phyloP scores from a whole-genome alignment of 1,140 invertebrate species.

The Hylaeus anthracinus region DNA sequence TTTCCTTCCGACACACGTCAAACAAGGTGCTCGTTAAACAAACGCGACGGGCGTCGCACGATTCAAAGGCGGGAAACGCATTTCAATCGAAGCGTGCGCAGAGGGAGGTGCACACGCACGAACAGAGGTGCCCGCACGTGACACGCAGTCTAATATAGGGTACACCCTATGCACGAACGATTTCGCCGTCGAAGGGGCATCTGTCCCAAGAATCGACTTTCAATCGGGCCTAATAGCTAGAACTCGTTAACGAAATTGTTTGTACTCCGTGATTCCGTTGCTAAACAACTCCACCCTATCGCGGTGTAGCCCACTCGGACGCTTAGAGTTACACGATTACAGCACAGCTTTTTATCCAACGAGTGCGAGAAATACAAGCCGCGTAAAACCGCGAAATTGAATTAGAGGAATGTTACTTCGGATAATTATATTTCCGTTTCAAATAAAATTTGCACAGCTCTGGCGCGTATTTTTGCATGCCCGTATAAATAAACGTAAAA shows the following conservation, averaged over 20 bases:
- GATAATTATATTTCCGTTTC: too few relatives aligned
- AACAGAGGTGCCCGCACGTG: conserved; percentile 62
- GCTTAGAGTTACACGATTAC: conserved; percentile 7
- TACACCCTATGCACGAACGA: conserved; percentile 40
- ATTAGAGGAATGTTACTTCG: too few relatives aligned
- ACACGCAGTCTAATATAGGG: conserved; percentile 56
- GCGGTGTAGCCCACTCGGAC: not conserved
- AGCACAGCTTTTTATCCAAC: not conserved
- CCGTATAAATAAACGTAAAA: too few relatives aligned
- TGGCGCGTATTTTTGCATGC: too few relatives aligned
- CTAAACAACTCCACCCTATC: conserved; percentile 10
- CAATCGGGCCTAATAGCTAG: conserved; percentile 57
- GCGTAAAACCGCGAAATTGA: too few relatives aligned
- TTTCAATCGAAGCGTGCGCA: conserved; percentile 47
- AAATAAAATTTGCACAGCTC: too few relatives aligned
- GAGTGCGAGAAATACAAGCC: not conserved
- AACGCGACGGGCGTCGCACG: not conserved
- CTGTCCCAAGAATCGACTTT: conserved; percentile 58
- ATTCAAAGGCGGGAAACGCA: conserved; percentile 38
- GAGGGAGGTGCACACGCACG: conserved; percentile 63
- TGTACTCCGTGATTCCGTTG: conserved; percentile 60
- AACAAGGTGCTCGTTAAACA: not conserved
- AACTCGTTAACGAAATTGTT: conserved; percentile 66
- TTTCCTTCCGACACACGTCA: not conserved
- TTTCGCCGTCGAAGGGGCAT: conserved; percentile 42